These are phyloP conservation scores for Trissolcus basalis DNA, from an alignment of 1,140 invertebrate genomes.

Conservation along the genomic window DNA sequence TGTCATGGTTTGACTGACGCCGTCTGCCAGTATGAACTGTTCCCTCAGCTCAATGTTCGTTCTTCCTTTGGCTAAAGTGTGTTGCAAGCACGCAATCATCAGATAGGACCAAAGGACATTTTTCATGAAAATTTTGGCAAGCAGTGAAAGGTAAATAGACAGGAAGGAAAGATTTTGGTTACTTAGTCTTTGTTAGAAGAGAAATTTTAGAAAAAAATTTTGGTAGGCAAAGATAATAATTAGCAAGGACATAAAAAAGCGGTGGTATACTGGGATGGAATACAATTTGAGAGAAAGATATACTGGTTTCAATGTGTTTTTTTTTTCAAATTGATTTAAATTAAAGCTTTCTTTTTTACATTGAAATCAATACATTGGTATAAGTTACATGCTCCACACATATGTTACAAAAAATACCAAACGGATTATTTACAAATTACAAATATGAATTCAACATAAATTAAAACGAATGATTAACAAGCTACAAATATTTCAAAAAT, in stretches of 20 bases:
- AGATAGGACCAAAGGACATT: slow-evolving; percentile 64
- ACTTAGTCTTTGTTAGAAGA: no score
- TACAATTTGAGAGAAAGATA: no score
- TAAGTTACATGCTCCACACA: slow-evolving; percentile 20
- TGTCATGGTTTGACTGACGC: slow-evolving; percentile 97
- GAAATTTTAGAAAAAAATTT: no score
- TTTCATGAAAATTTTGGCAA: neutral
- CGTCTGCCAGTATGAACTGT: slow-evolving; percentile 98
- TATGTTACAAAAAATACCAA: slow-evolving; percentile 4
- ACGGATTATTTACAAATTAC: slow-evolving; percentile 11
- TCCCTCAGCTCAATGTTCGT: slow-evolving; percentile 99
- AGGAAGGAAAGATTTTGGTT: neutral
- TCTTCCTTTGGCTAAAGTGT: slow-evolving; percentile 94
- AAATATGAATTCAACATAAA: slow-evolving; percentile 4
- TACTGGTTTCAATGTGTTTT: no score
- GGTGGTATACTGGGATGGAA: no score
- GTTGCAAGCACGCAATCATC: slow-evolving; percentile 77
- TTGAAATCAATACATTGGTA: slow-evolving; percentile 7
- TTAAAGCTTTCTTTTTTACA: neutral
- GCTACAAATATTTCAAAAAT: no score
- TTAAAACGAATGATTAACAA: slow-evolving; percentile 3
- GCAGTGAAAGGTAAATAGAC: neutral
- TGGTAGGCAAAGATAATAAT: no score
- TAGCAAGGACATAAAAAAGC: no score
- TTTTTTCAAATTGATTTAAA: no score